Percentiles rank a stretch among this genome's conserved stretches.
Evolutionary conservation across 2,113 vertebrate genomes (phyloP).

Genomic region (Promerops cafer): DNA sequence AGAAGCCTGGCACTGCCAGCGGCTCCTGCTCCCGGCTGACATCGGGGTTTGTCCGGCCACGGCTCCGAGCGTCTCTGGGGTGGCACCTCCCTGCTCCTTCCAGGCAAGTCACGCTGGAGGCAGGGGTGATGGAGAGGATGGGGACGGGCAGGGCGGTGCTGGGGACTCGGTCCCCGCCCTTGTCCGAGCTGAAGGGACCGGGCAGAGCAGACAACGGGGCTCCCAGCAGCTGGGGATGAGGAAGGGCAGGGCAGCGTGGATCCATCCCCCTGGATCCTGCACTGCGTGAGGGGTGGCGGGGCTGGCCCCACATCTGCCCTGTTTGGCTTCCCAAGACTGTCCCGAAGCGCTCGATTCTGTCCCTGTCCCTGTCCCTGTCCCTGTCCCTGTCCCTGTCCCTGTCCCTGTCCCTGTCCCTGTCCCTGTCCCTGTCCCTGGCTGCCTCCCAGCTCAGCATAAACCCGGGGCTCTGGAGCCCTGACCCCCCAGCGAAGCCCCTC

Average conservation of each 20-base stretch:
- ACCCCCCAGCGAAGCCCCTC: fast-evolving
- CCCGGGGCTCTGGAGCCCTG: not conserved
- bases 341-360: not conserved
- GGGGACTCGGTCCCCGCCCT: not conserved
- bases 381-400: not conserved
- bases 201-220: not conserved
- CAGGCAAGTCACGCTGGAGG: not conserved
- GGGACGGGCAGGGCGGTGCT: not conserved
- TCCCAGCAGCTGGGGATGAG: not conserved
- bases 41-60: fast-evolving
- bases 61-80: not conserved
- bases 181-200: fast-evolving
- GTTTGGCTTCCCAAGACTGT: not conserved
- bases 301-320: fast-evolving
- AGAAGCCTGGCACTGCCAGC: not conserved
- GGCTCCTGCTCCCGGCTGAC: not conserved
- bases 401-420: not conserved
- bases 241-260: not conserved
- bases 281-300: not conserved
- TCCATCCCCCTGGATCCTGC: not conserved
- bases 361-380: not conserved
- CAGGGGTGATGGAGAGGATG: not conserved
- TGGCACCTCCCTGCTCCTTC: not conserved
- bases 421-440: not conserved
- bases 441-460: not conserved